Percentiles rank a stretch among this genome's conserved stretches.
Evolutionary conservation across 2,888 invertebrate genomes (phyloP).

Genomic region (Gibbula magus): DNA sequence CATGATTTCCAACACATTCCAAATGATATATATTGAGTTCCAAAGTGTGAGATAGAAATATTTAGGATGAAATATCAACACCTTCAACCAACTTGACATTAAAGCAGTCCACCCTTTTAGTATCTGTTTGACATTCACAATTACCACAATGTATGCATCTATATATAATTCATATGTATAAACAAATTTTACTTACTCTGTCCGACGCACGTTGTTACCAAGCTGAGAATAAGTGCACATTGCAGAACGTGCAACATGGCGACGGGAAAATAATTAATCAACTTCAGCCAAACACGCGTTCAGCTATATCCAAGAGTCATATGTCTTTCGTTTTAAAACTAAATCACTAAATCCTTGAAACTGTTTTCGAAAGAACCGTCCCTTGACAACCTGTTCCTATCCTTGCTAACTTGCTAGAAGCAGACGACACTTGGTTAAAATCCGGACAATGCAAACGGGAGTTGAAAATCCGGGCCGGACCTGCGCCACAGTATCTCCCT

Average conservation of each 20-base stretch:
- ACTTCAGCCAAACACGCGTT: background rate
- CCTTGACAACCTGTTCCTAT: background rate
- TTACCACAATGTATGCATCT: too few species aligned
- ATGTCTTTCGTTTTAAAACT: background rate
- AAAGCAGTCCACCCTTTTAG: too few species aligned
- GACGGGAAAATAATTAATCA: background rate
- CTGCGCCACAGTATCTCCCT: background rate
- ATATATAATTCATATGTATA: too few species aligned
- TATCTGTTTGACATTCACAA: too few species aligned
- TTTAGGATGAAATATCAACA: too few species aligned
- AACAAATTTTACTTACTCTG: background rate
- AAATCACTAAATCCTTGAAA: background rate
- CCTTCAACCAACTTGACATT: too few species aligned
- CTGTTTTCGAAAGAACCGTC: background rate
- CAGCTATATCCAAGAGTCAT: background rate
- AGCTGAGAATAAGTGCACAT: background rate
- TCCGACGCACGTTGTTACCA: background rate
- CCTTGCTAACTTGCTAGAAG: background rate
- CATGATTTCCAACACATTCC: too few species aligned
- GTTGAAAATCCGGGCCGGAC: background rate
- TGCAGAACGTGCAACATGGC: background rate
- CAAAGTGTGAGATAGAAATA: too few species aligned
- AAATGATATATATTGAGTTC: too few species aligned
- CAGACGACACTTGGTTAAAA: conserved; percentile 10
- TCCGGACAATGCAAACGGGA: background rate